These are phyloP conservation scores for Drosophila kepulauana DNA, from an alignment of 1,140 invertebrate genomes.

Conservation along the genomic window DNA sequence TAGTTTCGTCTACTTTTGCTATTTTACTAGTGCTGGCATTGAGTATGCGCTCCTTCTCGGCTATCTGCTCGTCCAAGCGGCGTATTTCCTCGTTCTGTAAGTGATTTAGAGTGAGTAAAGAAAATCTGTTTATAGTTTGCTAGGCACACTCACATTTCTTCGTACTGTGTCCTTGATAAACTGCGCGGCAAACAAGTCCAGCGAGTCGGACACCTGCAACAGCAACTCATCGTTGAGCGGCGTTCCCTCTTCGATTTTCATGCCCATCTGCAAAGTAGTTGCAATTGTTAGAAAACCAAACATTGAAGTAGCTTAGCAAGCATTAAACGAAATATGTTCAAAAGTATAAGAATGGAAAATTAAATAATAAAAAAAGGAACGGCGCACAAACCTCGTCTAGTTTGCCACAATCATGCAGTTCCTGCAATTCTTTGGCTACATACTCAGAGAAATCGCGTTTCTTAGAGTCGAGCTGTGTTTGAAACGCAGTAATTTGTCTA, in stretches of 20 bases:
- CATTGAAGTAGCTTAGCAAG: background rate
- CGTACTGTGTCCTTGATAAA: constrained; percentile 82
- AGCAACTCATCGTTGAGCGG: constrained; percentile 78
- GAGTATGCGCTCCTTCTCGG: constrained; percentile 77
- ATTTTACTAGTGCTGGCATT: constrained; percentile 85
- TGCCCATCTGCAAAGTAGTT: constrained; percentile 62
- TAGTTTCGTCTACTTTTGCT: constrained; percentile 86
- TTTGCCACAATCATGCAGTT: constrained; percentile 86
- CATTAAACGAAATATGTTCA: constrained; percentile 22
- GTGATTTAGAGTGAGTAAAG: background rate
- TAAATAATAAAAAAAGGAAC: constrained; percentile 12
- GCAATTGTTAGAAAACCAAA: background rate
- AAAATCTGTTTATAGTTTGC: background rate
- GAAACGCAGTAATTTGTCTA: constrained; percentile 86
- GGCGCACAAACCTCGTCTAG: constrained; percentile 85
- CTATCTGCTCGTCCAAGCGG: constrained; percentile 77
- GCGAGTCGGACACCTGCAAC: constrained; percentile 73
- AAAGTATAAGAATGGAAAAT: constrained; percentile 1
- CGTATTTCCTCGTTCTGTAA: constrained; percentile 81
- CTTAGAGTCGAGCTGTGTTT: constrained; percentile 86
- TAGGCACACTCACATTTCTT: constrained; percentile 64
- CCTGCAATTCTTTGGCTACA: constrained; percentile 85
- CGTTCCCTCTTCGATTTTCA: constrained; percentile 77
- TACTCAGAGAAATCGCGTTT: constrained; percentile 86
- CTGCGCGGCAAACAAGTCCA: constrained; percentile 75